A percentile compares a stretch with the other conserved stretches of the same genome.
Evolutionary conservation across 2,888 invertebrate species (phyloP).

Genomic region (Lithodes maja): DNA sequence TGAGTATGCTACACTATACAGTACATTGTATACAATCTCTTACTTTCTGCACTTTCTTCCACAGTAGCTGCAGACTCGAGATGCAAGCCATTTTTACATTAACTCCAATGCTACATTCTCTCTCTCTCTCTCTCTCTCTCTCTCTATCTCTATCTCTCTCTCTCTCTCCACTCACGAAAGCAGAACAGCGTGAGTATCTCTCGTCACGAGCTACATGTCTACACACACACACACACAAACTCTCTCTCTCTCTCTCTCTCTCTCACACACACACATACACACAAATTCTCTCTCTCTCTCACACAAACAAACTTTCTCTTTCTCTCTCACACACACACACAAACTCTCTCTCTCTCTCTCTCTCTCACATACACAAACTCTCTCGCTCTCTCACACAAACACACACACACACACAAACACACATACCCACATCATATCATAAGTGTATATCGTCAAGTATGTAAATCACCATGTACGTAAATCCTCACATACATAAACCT

Average conservation of each 20-base stretch:
- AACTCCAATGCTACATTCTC: background rate
- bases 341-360: conserved; percentile 34
- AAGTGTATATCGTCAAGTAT: too few species aligned
- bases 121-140: conserved; percentile 24
- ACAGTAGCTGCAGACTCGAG: background rate
- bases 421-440: background rate
- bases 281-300: background rate
- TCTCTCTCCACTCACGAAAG: background rate
- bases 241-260: conserved; percentile 19
- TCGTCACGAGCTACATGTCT: background rate
- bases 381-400: background rate
- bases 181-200: background rate
- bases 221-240: conserved; percentile 12
- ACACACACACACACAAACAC: conserved; percentile 17
- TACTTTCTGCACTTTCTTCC: background rate
- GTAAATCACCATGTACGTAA: too few species aligned
- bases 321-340: background rate
- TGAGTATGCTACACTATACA: background rate
- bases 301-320: background rate
- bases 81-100: background rate
- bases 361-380: conserved; percentile 20
- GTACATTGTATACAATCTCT: background rate
- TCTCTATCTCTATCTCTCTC: conserved; percentile 7
- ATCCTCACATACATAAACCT: too few species aligned
- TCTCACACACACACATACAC: background rate